Evolutionary conservation across 2,113 vertebrate species (phyloP), one percentile per base, ranked within the genome.

Genomic region (Xiphophorus maculatus): DNA sequence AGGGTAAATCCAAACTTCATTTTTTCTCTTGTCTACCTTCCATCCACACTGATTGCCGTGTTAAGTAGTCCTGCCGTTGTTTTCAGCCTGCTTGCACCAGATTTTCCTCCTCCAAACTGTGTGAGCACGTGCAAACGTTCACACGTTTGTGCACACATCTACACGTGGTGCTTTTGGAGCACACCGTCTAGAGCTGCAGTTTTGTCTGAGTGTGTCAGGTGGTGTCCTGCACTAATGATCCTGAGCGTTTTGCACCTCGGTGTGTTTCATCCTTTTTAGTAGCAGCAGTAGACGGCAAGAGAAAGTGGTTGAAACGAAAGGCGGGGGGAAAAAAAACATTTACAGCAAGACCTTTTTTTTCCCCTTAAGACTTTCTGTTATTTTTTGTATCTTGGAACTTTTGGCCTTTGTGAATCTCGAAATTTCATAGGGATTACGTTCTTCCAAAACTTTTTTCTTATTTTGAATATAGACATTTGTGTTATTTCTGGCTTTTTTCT

Each of bases 1-100:
- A 95, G 95, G 95, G 95, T 96, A 95, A 96, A 94, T 95, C 79
- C 89, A 89, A 80, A 84, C 85, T 93, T 94, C 37, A 44, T 67
- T 90, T 66, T 91, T 88, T 87, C 66, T 92, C 87, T 86, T 88
- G 65, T 85, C 66, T 77, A 79, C 79, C 79, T 77, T 81, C 70
- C 79, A 77, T 88, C 63, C 76, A 83, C 92, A 73, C 35, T 88
- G 90, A 93, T 84, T 94, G 86, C 69, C 73, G 82, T 92, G 87
- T 90, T 83, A 73, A 76, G 82, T 84, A 88, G 88, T 87, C 81
- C 88, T 87, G 84, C 40, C 85, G 81, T 85, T 86, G 84, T 84
- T 85, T 82, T 81, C 82, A 76, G 76, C 85, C 91, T 88, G 93
- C 92, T 93, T 93, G 88, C 91, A 84, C 82, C 80, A 90, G 88